These are phyloP conservation scores for Diorhabda elongata DNA, from an alignment of 1,140 invertebrate species.

Conservation along the genomic window DNA sequence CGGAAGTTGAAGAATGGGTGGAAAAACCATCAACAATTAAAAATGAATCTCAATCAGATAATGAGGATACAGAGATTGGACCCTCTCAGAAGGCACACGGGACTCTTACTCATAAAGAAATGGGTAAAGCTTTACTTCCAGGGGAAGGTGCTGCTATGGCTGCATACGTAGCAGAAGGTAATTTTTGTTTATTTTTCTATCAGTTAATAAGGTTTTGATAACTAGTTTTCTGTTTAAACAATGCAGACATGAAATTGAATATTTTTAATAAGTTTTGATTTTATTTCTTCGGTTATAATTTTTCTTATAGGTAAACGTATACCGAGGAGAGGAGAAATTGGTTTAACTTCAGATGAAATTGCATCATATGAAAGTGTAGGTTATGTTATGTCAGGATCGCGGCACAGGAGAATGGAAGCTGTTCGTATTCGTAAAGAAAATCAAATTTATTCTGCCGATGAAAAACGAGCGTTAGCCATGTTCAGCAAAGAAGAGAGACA, in stretches of 20 bases:
- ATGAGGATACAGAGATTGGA: slow-evolving; percentile 62
- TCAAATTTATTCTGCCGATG: slow-evolving; percentile 99
- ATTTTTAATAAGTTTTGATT: too few relatives aligned
- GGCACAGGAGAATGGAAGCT: slow-evolving; percentile 99
- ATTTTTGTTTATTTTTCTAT: background rate
- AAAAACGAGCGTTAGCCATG: slow-evolving; percentile 95
- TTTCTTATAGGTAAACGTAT: slow-evolving; percentile 75
- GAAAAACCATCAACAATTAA: slow-evolving; percentile 56
- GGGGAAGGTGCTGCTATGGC: slow-evolving; percentile 98
- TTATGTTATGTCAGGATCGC: slow-evolving; percentile 97
- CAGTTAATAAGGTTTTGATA: too few relatives aligned
- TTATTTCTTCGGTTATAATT: background rate
- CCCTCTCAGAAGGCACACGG: slow-evolving; percentile 67
- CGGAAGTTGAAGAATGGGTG: slow-evolving; percentile 60
- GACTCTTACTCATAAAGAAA: slow-evolving; percentile 71
- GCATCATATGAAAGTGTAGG: slow-evolving; percentile 90
- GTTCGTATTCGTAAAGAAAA: slow-evolving; percentile 99
- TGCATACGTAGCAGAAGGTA: slow-evolving; percentile 90
- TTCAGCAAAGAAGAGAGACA: slow-evolving; percentile 97
- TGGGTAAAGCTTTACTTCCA: slow-evolving; percentile 85
- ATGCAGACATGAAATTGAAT: too few relatives aligned
- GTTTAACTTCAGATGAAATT: slow-evolving; percentile 94
- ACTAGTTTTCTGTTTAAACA: too few relatives aligned
- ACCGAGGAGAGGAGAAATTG: slow-evolving; percentile 97
- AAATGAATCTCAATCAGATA: slow-evolving; percentile 42